Evolutionary conservation across 2,113 vertebrate species (phyloP).

Genomic region (Chinchilla lanigera): DNA sequence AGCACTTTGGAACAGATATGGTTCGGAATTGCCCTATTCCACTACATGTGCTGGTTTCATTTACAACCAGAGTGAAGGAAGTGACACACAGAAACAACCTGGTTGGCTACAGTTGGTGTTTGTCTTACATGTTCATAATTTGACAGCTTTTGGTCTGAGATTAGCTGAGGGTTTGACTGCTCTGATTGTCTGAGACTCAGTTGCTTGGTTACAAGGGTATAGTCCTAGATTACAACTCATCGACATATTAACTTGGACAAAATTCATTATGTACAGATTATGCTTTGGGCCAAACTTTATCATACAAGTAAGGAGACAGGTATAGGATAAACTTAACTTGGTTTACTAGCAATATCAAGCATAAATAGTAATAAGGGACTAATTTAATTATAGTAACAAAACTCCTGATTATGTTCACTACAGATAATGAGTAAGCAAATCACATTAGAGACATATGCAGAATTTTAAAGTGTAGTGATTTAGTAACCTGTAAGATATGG

Average conservation of each 20-base stretch:
- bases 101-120: background rate
- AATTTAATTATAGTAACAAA: constrained; percentile 20
- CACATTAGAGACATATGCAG: background rate
- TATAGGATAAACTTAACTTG: background rate
- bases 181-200: background rate
- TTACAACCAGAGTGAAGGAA: background rate
- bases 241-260: background rate
- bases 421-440: constrained; percentile 28
- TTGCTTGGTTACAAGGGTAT: background rate
- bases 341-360: background rate
- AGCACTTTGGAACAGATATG: background rate
- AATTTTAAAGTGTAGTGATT: background rate
- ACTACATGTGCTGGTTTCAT: background rate
- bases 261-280: background rate
- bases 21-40: background rate
- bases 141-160: background rate
- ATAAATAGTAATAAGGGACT: background rate
- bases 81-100: background rate
- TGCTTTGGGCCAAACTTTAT: background rate
- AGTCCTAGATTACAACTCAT: background rate
- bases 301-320: background rate
- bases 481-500: background rate
- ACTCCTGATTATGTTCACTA: background rate
- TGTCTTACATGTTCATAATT: background rate
- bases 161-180: background rate